Base-by-base conservation (phyloP, 2,888 invertebrate species). In the Plagodis dolabraria region DNA sequence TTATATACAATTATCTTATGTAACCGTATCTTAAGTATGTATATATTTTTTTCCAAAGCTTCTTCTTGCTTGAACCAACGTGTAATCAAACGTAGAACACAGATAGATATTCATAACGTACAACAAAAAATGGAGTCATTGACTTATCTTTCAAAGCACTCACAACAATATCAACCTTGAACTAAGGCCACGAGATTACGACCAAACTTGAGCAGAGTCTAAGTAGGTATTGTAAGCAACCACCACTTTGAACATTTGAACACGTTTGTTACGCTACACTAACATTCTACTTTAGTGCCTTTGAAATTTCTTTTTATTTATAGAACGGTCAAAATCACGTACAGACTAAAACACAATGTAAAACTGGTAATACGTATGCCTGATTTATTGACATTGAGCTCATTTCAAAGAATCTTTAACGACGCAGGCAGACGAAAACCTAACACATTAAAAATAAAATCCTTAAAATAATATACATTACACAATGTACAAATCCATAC, bases 101-200 rank as follows among this genome's bases (percentile, higher is more conserved):
- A 38, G 5, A 8, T 38, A 8, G 38, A 8, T 38, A 8, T 38
- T 7, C 9, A 38, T 7, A 38, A 38, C 9, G 22, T 38, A 48
- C 22, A 48, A 48, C 48, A 40, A 53, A 57, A 53, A 49, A 36
- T 33, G 50, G 66, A 71, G 74, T 74, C 74, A 72, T 62, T 72
- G 74, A 78, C 76, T 69, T 56, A 51, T 53, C 33, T 33, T 40
- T 57, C 40, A 40, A 5, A 40, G 10, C 40, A 5, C 40, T 40
- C 36, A 60, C 33, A 57, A 52, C 53, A 54, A 47, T 43, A 22
- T 12, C 51, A 75, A 63, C 77, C 76, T 76, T 78, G 74, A 75
- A 76, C 72, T 70, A 62, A 65, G 66, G 57, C 50, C 60, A 59
- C 63, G 56, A 64, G 57, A 60, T 63, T 51, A 59, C 33, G 56